phyloP scores from a whole-genome alignment of 2,113 vertebrate species.

The Otocyon megalotis region DNA sequence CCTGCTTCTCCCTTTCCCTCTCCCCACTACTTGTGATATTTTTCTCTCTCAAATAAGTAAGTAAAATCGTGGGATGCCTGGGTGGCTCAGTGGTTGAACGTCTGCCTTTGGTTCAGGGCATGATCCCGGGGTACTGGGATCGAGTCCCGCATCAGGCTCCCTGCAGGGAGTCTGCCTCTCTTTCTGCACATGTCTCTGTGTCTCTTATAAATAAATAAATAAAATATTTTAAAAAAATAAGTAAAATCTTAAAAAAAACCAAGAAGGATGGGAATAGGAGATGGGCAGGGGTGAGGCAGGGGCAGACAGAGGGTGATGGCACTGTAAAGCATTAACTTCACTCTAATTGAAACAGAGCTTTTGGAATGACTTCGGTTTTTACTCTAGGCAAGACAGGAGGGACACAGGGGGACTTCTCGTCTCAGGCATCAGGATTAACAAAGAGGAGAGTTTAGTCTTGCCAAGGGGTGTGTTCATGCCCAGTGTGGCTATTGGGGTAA shows the following conservation, averaged over 20 bases:
- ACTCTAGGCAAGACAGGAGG: neutral
- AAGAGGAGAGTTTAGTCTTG: neutral
- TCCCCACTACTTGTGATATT: no score
- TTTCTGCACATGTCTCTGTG: neutral
- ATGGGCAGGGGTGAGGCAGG: neutral
- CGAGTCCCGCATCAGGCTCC: neutral
- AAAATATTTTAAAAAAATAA: neutral
- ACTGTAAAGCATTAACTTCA: constrained; percentile 17
- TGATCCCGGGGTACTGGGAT: neutral
- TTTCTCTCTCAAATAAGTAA: no score
- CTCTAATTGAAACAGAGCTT: neutral
- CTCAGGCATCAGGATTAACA: neutral
- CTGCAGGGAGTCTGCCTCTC: neutral
- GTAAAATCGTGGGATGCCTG: neutral
- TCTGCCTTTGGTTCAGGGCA: neutral
- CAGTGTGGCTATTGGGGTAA: neutral
- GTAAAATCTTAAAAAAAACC: neutral
- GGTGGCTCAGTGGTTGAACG: neutral
- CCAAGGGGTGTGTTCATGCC: neutral
- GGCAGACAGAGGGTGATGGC: neutral
- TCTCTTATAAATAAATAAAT: neutral
- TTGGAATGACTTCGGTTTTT: constrained; percentile 51
- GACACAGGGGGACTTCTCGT: neutral
- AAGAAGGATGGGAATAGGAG: neutral
- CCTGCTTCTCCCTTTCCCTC: neutral